phyloP scores from a whole-genome alignment of 2,888 invertebrate genomes.

The Podotricha telesiphe region DNA sequence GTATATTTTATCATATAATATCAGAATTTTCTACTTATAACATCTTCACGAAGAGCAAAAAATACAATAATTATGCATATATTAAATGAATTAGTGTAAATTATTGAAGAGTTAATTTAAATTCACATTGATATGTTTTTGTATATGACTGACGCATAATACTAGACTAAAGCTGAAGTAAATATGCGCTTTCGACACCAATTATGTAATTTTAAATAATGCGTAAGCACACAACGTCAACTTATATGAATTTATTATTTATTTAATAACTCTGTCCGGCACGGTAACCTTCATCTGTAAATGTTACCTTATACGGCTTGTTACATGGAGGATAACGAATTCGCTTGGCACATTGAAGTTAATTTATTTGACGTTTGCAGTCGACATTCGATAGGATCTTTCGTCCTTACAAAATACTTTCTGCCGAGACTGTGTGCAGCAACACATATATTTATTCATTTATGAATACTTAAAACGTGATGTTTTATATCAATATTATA shows the following conservation, averaged over 20 bases:
- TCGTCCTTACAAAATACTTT: constrained; percentile 33
- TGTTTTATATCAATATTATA: background rate
- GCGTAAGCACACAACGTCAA: background rate
- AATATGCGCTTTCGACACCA: background rate
- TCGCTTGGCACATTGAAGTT: constrained; percentile 37
- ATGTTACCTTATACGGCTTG: constrained; percentile 36
- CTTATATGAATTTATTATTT: constrained; percentile 22
- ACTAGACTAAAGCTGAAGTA: background rate
- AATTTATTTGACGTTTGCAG: constrained; percentile 28
- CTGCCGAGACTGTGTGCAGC: background rate
- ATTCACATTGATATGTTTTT: background rate
- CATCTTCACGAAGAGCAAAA: no score
- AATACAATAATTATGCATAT: no score
- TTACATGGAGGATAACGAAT: constrained; percentile 32
- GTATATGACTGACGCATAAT: background rate
- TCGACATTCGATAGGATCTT: constrained; percentile 32
- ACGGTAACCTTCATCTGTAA: constrained; percentile 29
- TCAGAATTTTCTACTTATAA: no score
- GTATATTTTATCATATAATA: background rate
- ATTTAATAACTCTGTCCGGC: constrained; percentile 11
- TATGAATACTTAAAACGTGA: background rate
- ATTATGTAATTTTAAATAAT: constrained; percentile 12
- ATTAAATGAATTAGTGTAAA: no score
- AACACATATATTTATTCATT: constrained; percentile 5
- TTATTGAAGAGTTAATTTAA: background rate